Conservation (phyloP, 2,113 vertebrate genomes). For the Lampris megalopsis region DNA sequence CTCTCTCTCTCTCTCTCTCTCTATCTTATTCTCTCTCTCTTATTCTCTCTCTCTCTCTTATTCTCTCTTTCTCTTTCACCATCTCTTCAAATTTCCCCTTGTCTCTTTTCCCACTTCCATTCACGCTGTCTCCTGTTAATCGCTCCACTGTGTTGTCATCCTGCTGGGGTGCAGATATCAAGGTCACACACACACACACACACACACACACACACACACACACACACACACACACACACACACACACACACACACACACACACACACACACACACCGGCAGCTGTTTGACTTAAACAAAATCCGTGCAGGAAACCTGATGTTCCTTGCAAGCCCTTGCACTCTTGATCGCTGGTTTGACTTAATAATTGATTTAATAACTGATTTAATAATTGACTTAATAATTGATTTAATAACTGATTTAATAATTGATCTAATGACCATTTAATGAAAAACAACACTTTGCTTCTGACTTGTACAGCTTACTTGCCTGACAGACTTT, state of each 20-base stretch:
- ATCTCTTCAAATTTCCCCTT: slow-evolving; percentile 13
- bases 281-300: background rate
- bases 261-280: slow-evolving; percentile 1
- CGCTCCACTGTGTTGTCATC: slow-evolving; percentile 66
- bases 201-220: slow-evolving; percentile 41
- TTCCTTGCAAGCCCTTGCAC: background rate
- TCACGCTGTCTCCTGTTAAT: slow-evolving; percentile 64
- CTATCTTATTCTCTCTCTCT: too few species aligned
- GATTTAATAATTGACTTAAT: background rate
- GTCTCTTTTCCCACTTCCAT: slow-evolving; percentile 9
- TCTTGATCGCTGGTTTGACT: background rate
- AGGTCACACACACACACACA: slow-evolving; percentile 70
- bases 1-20: too few species aligned
- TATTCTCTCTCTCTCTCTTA: background rate
- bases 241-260: slow-evolving; percentile 11
- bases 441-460: too few species aligned
- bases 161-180: slow-evolving; percentile 67
- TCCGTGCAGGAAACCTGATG: slow-evolving; percentile 12
- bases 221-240: slow-evolving; percentile 9
- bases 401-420: background rate
- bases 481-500: too few species aligned
- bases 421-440: too few species aligned
- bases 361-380: slow-evolving; percentile 1
- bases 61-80: background rate
- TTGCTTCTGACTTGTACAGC: too few species aligned